Evolutionary conservation across 2,797 vertebrate species (phyloP).

Genomic region (Champsocephalus esox): DNA sequence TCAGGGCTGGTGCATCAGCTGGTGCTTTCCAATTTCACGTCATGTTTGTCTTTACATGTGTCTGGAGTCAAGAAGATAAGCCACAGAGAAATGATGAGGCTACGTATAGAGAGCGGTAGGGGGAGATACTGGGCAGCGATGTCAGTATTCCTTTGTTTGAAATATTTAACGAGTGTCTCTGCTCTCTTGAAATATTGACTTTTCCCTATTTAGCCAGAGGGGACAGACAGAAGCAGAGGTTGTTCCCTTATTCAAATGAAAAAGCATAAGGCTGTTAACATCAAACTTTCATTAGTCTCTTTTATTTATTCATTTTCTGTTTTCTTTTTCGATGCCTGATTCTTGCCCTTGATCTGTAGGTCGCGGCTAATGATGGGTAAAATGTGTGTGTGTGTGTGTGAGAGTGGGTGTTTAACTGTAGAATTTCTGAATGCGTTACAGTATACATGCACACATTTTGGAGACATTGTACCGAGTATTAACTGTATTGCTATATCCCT

Average conservation of each 20-base stretch:
- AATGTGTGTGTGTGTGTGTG: not conserved
- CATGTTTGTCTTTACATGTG: not conserved
- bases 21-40: not conserved
- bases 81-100: slow-evolving; percentile 1
- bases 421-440: no score
- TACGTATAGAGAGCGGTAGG: slow-evolving; percentile 4
- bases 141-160: slow-evolving; percentile 79
- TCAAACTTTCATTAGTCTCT: slow-evolving; percentile 79
- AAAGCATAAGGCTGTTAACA: slow-evolving; percentile 82
- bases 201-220: slow-evolving; percentile 64
- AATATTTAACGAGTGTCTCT: slow-evolving; percentile 81
- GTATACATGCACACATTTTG: no score
- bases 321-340: slow-evolving; percentile 48
- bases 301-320: slow-evolving; percentile 52
- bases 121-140: slow-evolving; percentile 42
- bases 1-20: not conserved
- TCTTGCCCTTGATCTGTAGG: slow-evolving; percentile 28
- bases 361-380: slow-evolving; percentile 43
- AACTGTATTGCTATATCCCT: no score
- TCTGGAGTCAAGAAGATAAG: not conserved
- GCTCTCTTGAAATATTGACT: slow-evolving; percentile 81
- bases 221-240: slow-evolving; percentile 60
- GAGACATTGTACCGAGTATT: no score
- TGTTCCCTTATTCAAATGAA: slow-evolving; percentile 70
- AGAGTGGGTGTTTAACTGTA: no score